These are phyloP conservation scores for Thereva nobilitata DNA, from an alignment of 2,888 invertebrate genomes.

Conservation along the genomic window DNA sequence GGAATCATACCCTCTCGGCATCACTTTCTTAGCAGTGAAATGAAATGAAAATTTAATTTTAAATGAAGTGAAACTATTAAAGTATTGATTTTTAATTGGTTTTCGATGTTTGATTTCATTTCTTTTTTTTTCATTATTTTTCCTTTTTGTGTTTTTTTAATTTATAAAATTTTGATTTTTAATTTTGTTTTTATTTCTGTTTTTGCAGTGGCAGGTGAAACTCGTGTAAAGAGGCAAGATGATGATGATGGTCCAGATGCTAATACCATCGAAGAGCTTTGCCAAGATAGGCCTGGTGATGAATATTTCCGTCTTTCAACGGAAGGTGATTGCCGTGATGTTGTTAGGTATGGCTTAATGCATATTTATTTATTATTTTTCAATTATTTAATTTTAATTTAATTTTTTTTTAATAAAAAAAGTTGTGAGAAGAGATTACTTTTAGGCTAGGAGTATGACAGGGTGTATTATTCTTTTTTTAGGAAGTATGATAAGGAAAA, in stretches of 20 bases:
- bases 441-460: too few relatives aligned
- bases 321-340: conserved; percentile 89
- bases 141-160: too few relatives aligned
- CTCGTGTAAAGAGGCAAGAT: conserved; percentile 69
- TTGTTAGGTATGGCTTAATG: conserved; percentile 73
- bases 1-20: too few relatives aligned
- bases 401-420: not conserved
- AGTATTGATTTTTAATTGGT: not conserved
- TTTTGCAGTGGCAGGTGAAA: conserved; percentile 60
- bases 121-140: not conserved
- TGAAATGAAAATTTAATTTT: too few relatives aligned
- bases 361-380: conserved; percentile 12
- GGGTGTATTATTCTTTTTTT: too few relatives aligned
- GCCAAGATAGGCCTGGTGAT: conserved; percentile 84
- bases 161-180: conserved; percentile 7
- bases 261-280: conserved; percentile 76
- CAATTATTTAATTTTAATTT: not conserved
- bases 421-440: not conserved
- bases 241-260: conserved; percentile 66
- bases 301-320: conserved; percentile 87
- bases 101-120: not conserved
- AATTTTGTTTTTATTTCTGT: conserved; percentile 13
- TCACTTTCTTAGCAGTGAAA: too few relatives aligned
- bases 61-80: not conserved
- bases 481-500: too few relatives aligned